Evolutionary conservation across 30 jellyfish, hydroid and myxozoan species (phyloP).

Genomic region (Rhopilema esculentum): DNA sequence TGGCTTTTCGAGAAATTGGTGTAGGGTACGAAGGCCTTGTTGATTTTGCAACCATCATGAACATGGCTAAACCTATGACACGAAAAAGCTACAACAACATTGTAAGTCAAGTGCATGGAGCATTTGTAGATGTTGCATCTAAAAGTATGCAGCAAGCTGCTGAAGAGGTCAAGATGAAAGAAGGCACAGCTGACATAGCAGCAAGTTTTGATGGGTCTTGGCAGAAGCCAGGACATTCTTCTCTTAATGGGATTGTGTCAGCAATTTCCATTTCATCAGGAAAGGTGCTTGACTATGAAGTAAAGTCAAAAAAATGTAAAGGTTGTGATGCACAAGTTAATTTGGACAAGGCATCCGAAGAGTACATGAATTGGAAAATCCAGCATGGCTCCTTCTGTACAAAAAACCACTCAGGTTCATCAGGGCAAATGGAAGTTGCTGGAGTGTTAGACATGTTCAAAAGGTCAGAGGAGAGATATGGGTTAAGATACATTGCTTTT

Average conservation of each 20-base stretch:
- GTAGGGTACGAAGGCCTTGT: too few relatives aligned
- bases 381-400: background rate
- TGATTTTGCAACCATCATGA: too few relatives aligned
- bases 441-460: too few relatives aligned
- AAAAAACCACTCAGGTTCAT: background rate
- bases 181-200: background rate
- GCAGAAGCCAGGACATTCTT: background rate
- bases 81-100: background rate
- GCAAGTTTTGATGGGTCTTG: too few relatives aligned
- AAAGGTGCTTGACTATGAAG: too few relatives aligned
- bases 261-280: too few relatives aligned
- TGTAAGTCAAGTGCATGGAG: background rate
- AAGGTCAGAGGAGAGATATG: too few relatives aligned
- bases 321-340: too few relatives aligned
- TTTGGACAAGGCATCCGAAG: background rate
- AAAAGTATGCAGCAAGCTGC: background rate
- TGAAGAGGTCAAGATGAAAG: background rate
- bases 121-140: background rate
- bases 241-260: too few relatives aligned
- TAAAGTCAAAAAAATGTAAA: too few relatives aligned
- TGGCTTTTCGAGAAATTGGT: too few relatives aligned
- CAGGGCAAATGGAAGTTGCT: constrained; percentile 3
- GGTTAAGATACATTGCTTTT: too few relatives aligned
- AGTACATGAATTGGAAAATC: background rate
- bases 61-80: background rate